These are phyloP conservation scores for Hyperoodon ampullatus DNA, from an alignment of 2,113 vertebrate species.

Conservation along the genomic window DNA sequence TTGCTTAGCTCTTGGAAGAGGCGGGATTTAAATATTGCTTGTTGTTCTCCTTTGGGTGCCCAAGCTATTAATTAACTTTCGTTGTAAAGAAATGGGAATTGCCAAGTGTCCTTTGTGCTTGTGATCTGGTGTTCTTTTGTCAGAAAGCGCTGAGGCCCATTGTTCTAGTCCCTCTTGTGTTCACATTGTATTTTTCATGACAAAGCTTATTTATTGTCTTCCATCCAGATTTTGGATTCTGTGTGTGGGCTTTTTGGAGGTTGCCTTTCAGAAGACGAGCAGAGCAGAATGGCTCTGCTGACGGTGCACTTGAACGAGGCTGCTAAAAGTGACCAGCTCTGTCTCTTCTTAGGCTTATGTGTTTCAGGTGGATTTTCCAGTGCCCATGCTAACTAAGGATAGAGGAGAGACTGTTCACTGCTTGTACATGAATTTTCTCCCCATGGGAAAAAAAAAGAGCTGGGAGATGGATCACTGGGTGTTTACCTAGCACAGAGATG, in stretches of 20 bases:
- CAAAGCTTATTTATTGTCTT: background rate
- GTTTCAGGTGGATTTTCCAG: background rate
- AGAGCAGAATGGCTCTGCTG: background rate
- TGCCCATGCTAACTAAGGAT: background rate
- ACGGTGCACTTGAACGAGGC: fast-evolving
- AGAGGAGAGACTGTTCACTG: background rate
- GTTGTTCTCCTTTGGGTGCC: background rate
- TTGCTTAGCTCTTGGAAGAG: background rate
- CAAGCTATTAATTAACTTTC: background rate
- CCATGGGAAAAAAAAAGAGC: background rate
- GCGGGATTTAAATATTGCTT: background rate
- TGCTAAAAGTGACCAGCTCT: background rate
- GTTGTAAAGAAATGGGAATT: background rate
- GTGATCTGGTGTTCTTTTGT: background rate
- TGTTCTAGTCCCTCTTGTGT: background rate
- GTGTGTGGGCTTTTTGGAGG: background rate
- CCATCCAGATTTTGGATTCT: background rate
- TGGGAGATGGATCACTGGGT: background rate
- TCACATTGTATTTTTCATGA: background rate
- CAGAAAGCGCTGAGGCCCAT: background rate
- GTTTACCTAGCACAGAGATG: background rate
- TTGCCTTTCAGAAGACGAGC: background rate
- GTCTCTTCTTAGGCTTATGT: background rate
- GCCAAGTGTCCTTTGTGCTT: background rate
- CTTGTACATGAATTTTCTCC: background rate